Evolutionary conservation across 2,888 invertebrate genomes (phyloP), one percentile per base, ranked within the genome.

Genomic region (Xestia c-nigrum): DNA sequence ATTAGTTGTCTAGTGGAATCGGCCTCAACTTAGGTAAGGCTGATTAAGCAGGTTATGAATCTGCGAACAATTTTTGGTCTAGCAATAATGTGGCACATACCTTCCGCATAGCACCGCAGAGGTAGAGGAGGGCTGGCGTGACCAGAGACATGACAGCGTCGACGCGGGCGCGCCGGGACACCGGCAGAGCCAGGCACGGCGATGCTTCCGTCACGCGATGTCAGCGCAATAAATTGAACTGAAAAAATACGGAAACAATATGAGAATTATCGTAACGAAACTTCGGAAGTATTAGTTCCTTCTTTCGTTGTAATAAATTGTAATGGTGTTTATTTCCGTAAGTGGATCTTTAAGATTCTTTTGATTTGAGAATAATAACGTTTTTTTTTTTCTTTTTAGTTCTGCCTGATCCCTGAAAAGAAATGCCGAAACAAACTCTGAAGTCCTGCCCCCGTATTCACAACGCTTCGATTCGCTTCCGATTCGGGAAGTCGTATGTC

Each of bases 121-220:
- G 70, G 83, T 69, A 85, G 80, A 83, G 85, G 65, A 70, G 84
- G 76, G 79, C 81, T 95, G 90, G 94, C 96, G 96, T 96, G 96
- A 95, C 94, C 92, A 90, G 92, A 89, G 91, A 95, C 94, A 94
- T 94, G 96, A 94, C 95, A 94, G 93, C 92, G 90, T 89, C 89
- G 91, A 90, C 91, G 90, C 89, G 84, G 91, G 88, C 89, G 91
- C 90, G 92, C 91, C 91, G 91, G 91, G 92, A 89, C 90, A 90
- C 92, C 88, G 90, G 89, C 90, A 88, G 89, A 89, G 92, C 94
- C 94, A 92, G 96, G 95, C 93, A 95, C 95, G 92, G 92, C 79
- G 85, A 85, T 81, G 83, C 86, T 87, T 88, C 91, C 92, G 91
- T 85, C 96, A 96, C 96, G 96, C 96, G 94, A 96, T 92, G 90